A percentile compares a stretch with the other conserved stretches of the same genome.
Conservation (phyloP, 2,888 invertebrate genomes). For the Lochmaea capreae region DNA sequence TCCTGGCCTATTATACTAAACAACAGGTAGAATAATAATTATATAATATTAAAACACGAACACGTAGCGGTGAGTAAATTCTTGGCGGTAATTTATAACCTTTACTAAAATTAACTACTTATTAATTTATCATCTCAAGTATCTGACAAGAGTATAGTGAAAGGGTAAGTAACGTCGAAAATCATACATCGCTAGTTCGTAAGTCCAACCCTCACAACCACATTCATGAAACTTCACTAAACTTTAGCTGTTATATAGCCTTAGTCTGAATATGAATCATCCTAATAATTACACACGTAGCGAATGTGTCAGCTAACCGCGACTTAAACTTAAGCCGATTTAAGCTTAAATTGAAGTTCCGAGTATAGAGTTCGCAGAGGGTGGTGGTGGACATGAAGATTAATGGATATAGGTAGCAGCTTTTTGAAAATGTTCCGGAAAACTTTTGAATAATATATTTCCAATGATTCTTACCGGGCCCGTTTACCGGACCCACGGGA, state of each 20-base stretch:
- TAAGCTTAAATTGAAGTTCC: conserved; percentile 23
- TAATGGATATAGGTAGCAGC: conserved; percentile 5
- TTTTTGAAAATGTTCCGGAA: conserved; percentile 3
- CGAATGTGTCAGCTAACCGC: conserved; percentile 31
- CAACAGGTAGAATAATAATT: too few species aligned
- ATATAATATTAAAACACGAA: not conserved
- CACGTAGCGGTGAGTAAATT: not conserved
- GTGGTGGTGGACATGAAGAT: conserved; percentile 10
- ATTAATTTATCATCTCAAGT: not conserved
- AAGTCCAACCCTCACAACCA: not conserved
- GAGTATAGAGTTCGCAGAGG: not conserved
- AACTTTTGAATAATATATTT: conserved; percentile 3
- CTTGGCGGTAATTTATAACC: not conserved
- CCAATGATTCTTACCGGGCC: too few species aligned
- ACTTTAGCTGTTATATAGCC: conserved; percentile 32
- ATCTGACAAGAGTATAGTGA: not conserved
- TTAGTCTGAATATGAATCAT: conserved; percentile 33
- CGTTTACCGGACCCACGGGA: too few species aligned
- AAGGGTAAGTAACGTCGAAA: not conserved
- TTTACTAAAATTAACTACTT: not conserved
- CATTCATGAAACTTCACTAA: conserved; percentile 21
- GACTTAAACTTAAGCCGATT: conserved; percentile 21
- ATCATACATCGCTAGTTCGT: not conserved
- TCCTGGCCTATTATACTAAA: too few species aligned
- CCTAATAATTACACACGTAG: conserved; percentile 32